These are phyloP conservation scores for Heliangelus exortis DNA, from an alignment of 2,797 vertebrate species.

Conservation along the genomic window DNA sequence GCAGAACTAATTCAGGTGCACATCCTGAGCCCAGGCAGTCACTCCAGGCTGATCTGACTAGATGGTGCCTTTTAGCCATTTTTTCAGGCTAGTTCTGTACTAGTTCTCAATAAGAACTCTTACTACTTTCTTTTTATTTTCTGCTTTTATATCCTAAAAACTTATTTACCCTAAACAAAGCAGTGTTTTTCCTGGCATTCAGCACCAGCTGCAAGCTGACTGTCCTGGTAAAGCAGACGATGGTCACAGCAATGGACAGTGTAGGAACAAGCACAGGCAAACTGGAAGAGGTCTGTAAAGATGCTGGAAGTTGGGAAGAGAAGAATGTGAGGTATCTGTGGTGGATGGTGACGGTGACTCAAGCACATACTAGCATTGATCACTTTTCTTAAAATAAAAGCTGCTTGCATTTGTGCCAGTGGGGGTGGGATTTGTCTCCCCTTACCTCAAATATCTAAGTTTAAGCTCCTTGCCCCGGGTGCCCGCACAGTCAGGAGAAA, in stretches of 20 bases:
- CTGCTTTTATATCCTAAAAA: not conserved
- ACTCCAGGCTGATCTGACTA: not conserved
- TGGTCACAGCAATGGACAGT: not conserved
- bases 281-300: not conserved
- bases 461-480: conserved; percentile 54
- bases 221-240: not conserved
- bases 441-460: conserved; percentile 51
- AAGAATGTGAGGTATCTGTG: not conserved
- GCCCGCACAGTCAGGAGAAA: not conserved
- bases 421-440: conserved; percentile 43
- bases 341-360: not conserved
- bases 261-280: not conserved
- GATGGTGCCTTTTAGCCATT: not conserved
- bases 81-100: not conserved
- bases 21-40: not conserved
- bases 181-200: not conserved
- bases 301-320: accelerated
- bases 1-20: not conserved
- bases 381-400: conserved; percentile 64
- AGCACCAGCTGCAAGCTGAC: not conserved
- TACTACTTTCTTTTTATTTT: not conserved
- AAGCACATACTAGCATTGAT: conserved; percentile 42
- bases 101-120: not conserved
- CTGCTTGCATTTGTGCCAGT: conserved; percentile 8
- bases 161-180: no score